Evolutionary conservation across 1,140 invertebrate genomes (phyloP), one percentile per base, ranked within the genome.

Genomic region (Drosophila santomea): DNA sequence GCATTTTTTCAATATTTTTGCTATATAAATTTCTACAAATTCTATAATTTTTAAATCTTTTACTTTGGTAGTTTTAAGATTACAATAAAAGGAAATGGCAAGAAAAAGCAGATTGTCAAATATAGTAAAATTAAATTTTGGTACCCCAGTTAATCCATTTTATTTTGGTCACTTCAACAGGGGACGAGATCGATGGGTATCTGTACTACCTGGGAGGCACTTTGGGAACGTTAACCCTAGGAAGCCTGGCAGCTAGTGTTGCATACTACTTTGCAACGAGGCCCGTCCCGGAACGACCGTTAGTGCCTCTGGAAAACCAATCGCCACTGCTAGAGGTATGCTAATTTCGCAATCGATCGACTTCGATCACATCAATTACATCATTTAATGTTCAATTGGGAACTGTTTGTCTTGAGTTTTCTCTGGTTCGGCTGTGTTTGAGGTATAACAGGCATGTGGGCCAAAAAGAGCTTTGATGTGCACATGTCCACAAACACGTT

Each of bases 281-380:
- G 80, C 96, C 96, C 48, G 94, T 94, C 62, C 94, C 96, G 48
- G 94, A 96, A 93, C 95, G 94, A 92, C 96, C 96, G 39, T 93
- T 96, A 78, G 95, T 96, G 91, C 95, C 96, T 77, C 94, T 96
- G 57, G 94, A 96, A 85, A 94, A 95, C 91, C 96, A 97, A 93
- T 91, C 95, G 94, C 91, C 92, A 93, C 55, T 92, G 95, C 62
- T 94, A 95, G 93, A 95, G 93, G 96, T 96, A 92, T 95, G 93
- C n/a, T 14, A 93, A 25, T 14, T 45, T 17, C 17, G 10, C 54
- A 54, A 59, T 69, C 28, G 56, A 41, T 67, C 20, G 38, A 38
- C 68, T 59, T 59, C 25, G 39, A 58, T 52, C 41, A 11, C 54
- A 59, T 59, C 38, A 36, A 88, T 88, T 79, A 78, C 69, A 88